Conservation (phyloP, 2,797 vertebrate species). For the Catostomus latipinnis region DNA sequence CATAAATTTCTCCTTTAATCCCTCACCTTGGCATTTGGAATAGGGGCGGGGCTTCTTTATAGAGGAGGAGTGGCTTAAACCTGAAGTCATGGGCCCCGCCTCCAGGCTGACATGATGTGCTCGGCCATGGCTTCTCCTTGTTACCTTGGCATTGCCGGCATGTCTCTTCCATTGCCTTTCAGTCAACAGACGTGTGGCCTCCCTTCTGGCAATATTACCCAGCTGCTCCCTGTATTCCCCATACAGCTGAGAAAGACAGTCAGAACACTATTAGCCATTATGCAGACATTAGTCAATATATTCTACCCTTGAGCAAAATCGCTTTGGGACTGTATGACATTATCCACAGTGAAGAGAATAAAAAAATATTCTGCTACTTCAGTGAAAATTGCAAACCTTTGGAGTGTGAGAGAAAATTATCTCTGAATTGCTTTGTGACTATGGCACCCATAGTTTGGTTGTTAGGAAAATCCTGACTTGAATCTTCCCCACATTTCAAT, state of each 20-base stretch:
- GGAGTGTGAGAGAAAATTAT: no score
- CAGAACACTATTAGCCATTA: constrained; percentile 48
- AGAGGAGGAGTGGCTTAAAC: constrained; percentile 69
- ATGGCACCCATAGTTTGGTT: no score
- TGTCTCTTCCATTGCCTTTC: constrained; percentile 76
- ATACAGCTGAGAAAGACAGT: constrained; percentile 82
- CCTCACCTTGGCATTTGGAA: constrained; percentile 93
- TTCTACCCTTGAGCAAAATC: neutral
- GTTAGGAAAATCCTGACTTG: no score
- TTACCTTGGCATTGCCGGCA: constrained; percentile 62
- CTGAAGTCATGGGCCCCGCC: constrained; percentile 61
- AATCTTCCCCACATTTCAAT: neutral
- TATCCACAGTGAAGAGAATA: no score
- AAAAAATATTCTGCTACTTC: no score
- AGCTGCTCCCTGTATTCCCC: constrained; percentile 89
- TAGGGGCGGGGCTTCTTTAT: constrained; percentile 83
- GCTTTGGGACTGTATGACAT: neutral
- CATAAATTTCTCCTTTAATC: neutral
- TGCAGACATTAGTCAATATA: neutral
- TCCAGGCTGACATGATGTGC: constrained; percentile 69
- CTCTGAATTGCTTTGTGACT: no score
- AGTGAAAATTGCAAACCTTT: no score
- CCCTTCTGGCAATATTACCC: constrained; percentile 80
- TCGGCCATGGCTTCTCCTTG: constrained; percentile 55
- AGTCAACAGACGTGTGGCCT: constrained; percentile 82